Conservation (phyloP, 2,797 vertebrate species). For the Pempheris klunzingeri region DNA sequence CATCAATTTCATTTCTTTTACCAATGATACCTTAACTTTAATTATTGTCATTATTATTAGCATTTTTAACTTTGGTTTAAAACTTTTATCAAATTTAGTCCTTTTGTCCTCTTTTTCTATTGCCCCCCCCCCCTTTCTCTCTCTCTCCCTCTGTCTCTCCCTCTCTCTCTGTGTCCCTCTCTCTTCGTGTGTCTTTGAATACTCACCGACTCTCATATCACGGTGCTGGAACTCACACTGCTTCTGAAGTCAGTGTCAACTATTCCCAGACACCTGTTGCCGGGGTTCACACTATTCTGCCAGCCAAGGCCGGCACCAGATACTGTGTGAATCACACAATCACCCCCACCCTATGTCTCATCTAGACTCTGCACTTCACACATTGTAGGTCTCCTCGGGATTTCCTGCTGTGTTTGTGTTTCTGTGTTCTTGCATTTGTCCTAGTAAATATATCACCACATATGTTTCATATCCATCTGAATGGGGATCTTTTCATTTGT, state of each 20-base stretch:
- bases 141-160: no score
- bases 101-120: background rate
- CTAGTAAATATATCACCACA: background rate
- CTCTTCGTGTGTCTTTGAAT: background rate
- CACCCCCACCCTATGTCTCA: background rate
- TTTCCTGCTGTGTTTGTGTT: background rate
- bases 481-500: background rate
- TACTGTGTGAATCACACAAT: constrained; percentile 67
- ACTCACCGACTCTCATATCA: constrained; percentile 28
- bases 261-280: constrained; percentile 61
- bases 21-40: background rate
- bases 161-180: no score
- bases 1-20: background rate
- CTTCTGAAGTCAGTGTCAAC: constrained; percentile 37
- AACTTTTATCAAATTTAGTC: background rate
- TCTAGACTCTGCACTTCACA: constrained; percentile 21
- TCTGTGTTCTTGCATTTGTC: constrained; percentile 8
- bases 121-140: no score
- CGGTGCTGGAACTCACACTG: constrained; percentile 21
- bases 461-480: background rate
- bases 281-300: constrained; percentile 52
- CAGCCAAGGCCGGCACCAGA: constrained; percentile 54
- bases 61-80: background rate
- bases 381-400: constrained; percentile 2
- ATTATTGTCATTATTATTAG: no score